Evolutionary conservation across 2,797 vertebrate species (phyloP), one percentile per base, ranked within the genome.

Genomic region (Xiphorhynchus erythropygius): DNA sequence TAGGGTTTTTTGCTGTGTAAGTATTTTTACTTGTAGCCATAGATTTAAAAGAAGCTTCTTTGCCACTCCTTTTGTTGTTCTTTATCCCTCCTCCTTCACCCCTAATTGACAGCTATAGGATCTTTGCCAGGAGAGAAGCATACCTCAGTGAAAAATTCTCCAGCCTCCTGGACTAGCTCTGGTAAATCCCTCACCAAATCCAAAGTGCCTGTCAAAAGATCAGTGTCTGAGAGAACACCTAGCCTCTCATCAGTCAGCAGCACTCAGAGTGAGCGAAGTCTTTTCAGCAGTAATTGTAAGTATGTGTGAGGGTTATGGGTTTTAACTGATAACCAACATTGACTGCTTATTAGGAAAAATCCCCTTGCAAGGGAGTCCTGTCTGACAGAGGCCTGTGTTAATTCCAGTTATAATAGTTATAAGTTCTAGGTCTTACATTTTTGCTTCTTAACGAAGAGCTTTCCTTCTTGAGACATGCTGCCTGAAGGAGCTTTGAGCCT

Each of bases 231-330:
- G 64, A 98, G 94, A 94, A 97, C 91, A 63, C 95, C 97, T 63
- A 97, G 97, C 32, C 47, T 93, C 59, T 98, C 97, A 3, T 98
- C 98, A 3, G 69, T 98, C 74, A 98, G 97, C 87, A 98, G 98
- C 56, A 95, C 90, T 81, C 95, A 94, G 71, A 96, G 96, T 27
- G 97, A 98, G 63, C 95, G 28, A 56, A 97, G 96, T 78, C 84
- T 92, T 79, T 90, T 83, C 62, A 97, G 94, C 76, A 90, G 88
- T 86, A 97, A 97, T 91, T 98, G 98, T 99, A 96, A 98, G 98
- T 97, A 93, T 69, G 32, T 5, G 1, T 65, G n/a, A 46, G 19
- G 46, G 9, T 70, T 76, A 41, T 0, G 3, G 16, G 10, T 44
- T 75, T 69, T 81, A 50, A 14, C 32, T 84, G 69, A 39, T 46